Conservation (phyloP, 2,797 vertebrate genomes). For the Esox masquinongy region DNA sequence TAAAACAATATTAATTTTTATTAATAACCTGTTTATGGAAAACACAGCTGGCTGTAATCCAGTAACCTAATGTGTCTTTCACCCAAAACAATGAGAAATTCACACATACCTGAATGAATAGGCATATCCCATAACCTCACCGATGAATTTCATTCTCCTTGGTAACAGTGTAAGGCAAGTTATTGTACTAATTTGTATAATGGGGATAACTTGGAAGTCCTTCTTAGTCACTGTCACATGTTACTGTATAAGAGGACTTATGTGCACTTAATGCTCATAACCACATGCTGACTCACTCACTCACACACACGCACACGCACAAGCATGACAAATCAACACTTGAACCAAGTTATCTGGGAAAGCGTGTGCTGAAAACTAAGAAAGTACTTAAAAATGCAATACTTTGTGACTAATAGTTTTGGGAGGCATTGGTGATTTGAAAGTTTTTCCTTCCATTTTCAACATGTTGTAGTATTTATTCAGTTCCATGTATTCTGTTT, state of each 20-base stretch:
- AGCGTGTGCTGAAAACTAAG: background rate
- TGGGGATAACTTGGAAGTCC: slow-evolving; percentile 12
- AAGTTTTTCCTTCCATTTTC: background rate
- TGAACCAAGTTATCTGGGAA: background rate
- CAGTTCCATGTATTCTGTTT: background rate
- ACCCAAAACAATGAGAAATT: background rate
- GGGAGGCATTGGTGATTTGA: background rate
- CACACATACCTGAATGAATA: slow-evolving; percentile 51
- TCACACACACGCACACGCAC: slow-evolving; percentile 34
- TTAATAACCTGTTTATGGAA: background rate
- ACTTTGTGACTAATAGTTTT: background rate
- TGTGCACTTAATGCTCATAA: background rate
- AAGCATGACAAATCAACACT: slow-evolving; percentile 6
- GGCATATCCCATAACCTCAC: background rate
- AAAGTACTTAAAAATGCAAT: background rate
- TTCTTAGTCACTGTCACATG: slow-evolving; percentile 63
- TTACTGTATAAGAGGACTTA: slow-evolving; percentile 28
- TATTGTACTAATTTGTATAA: background rate
- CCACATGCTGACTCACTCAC: slow-evolving; percentile 9
- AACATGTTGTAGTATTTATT: background rate
- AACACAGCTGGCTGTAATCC: background rate
- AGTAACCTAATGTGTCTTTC: background rate
- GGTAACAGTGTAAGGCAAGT: background rate
- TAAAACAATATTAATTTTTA: background rate
- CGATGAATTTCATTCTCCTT: slow-evolving; percentile 47